Conservation (phyloP, 53 echinoderm and acorn worm genomes). For the Holothuria leucospilota region DNA sequence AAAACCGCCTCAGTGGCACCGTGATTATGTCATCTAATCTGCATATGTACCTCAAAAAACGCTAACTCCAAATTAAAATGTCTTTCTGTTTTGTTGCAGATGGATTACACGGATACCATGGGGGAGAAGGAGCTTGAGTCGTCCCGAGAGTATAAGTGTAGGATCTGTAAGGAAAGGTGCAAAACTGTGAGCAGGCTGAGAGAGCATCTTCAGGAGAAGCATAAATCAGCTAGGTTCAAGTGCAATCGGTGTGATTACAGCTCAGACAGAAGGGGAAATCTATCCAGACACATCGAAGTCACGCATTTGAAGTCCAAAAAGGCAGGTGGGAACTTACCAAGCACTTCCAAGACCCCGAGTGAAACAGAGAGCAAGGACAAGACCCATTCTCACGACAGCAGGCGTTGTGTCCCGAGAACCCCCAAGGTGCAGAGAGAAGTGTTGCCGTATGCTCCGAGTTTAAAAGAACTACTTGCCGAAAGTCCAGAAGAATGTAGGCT, state of each 20-base stretch:
- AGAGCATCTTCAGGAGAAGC: neutral
- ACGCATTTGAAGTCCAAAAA: neutral
- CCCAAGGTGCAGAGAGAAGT: neutral
- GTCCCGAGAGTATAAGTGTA: constrained; percentile 5
- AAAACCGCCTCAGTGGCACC: neutral
- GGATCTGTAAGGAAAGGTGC: neutral
- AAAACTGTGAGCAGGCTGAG: neutral
- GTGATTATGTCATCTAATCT: neutral
- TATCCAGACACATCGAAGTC: neutral
- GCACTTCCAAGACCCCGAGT: too few relatives aligned
- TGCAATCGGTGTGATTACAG: neutral
- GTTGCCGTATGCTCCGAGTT: neutral
- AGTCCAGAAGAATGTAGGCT: too few relatives aligned
- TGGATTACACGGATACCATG: constrained; percentile 5
- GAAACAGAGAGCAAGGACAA: too few relatives aligned
- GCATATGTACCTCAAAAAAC: too few relatives aligned
- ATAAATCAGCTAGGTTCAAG: neutral
- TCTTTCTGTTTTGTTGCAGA: neutral
- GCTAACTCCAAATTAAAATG: too few relatives aligned
- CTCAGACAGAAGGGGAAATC: neutral
- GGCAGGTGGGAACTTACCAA: neutral
- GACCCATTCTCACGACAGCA: too few relatives aligned
- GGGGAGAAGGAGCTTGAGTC: neutral
- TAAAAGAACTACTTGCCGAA: neutral
- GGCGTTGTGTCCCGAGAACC: too few relatives aligned